phyloP scores from a whole-genome alignment of 2,113 vertebrate genomes.

The Proterorhinus semilunaris region DNA sequence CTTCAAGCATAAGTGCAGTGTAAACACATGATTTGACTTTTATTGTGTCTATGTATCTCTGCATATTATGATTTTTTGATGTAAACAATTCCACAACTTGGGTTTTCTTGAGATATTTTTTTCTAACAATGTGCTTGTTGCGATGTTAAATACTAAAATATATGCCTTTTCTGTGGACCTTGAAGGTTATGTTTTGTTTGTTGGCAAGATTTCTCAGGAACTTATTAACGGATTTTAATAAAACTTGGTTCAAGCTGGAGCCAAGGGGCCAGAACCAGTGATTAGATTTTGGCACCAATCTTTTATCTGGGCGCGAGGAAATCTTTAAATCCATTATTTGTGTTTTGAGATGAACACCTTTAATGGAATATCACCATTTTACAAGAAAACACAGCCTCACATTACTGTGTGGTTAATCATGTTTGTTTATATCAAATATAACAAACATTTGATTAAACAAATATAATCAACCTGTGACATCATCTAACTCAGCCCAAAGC shows the following conservation, averaged over 20 bases:
- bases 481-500: too few relatives aligned
- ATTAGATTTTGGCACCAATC: conserved; percentile 10
- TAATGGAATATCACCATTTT: neutral
- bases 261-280: conserved; percentile 7
- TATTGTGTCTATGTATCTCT: too few relatives aligned
- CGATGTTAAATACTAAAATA: conserved; percentile 7
- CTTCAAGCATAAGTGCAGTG: too few relatives aligned
- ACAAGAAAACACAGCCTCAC: neutral
- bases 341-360: neutral
- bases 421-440: neutral
- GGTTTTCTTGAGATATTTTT: neutral
- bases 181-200: conserved; percentile 18
- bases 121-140: neutral
- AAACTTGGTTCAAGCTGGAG: conserved; percentile 7
- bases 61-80: too few relatives aligned
- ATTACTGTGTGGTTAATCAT: neutral
- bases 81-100: too few relatives aligned
- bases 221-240: conserved; percentile 11
- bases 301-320: neutral
- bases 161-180: conserved; percentile 18
- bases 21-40: too few relatives aligned
- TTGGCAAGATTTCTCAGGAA: conserved; percentile 10
- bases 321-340: neutral
- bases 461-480: too few relatives aligned
- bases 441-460: too few relatives aligned